These are phyloP conservation scores for Xiphorhynchus elegans DNA, from an alignment of 2,113 vertebrate genomes.

Conservation along the genomic window DNA sequence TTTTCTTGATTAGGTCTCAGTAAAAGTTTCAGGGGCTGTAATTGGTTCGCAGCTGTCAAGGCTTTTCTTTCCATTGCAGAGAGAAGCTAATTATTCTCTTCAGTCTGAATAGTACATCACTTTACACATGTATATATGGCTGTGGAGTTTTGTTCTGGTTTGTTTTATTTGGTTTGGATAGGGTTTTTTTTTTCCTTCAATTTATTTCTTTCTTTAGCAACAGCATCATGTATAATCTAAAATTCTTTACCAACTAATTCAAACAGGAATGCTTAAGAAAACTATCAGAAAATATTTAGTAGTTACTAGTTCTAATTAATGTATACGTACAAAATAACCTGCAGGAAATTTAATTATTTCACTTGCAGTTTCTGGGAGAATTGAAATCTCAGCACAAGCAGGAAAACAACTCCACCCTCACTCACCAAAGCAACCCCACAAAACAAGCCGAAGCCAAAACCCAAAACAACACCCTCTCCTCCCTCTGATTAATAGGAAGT, in stretches of 20 bases:
- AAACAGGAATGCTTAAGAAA: neutral
- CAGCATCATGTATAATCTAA: neutral
- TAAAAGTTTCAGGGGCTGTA: constrained; percentile 38
- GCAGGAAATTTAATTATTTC: neutral
- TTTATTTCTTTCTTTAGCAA: neutral
- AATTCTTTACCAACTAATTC: neutral
- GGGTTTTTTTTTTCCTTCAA: neutral
- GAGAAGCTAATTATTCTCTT: constrained; percentile 55
- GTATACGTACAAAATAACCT: neutral
- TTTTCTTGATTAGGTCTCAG: constrained; percentile 25
- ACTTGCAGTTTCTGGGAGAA: neutral
- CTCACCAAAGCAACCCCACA: neutral
- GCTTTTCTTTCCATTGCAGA: constrained; percentile 6
- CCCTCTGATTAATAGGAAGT: neutral
- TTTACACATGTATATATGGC: neutral
- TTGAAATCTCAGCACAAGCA: neutral
- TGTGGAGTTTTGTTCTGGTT: neutral
- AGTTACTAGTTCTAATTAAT: neutral
- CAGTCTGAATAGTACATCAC: neutral
- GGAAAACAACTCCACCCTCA: rapidly evolving
- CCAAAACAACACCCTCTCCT: rapidly evolving
- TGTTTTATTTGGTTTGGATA: neutral
- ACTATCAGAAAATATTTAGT: neutral
- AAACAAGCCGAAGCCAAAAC: neutral
- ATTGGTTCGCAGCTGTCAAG: constrained; percentile 56